phyloP scores from a whole-genome alignment of 1,140 invertebrate species.

The Heliconius himera region DNA sequence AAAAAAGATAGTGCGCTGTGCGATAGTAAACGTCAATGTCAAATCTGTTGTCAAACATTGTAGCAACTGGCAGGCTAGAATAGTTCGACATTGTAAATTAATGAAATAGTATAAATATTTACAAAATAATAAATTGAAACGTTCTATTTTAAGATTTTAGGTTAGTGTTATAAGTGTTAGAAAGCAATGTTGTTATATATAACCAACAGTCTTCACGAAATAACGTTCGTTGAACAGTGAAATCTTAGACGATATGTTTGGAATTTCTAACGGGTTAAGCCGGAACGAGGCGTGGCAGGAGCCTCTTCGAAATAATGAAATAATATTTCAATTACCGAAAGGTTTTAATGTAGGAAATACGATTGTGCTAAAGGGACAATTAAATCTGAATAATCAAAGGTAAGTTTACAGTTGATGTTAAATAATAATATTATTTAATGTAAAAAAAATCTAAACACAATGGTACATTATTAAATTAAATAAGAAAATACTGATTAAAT shows the following conservation, averaged over 20 bases:
- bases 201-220: background rate
- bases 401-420: background rate
- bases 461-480: no score
- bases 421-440: background rate
- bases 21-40: slow-evolving; percentile 3
- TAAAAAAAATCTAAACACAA: background rate
- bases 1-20: no score
- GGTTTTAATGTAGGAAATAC: background rate
- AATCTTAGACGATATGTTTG: background rate
- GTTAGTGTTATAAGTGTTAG: background rate
- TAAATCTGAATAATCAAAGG: background rate
- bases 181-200: background rate
- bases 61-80: background rate
- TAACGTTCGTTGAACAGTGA: background rate
- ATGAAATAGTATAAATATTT: background rate
- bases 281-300: background rate
- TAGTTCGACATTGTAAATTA: background rate
- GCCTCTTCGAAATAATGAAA: background rate
- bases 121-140: background rate
- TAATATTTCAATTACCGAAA: background rate
- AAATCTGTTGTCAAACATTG: slow-evolving; percentile 3
- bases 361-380: background rate
- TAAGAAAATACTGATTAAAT: no score
- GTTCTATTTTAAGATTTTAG: background rate
- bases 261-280: background rate